Conservation (phyloP, 2,113 vertebrate genomes). For the Symphodus melops region DNA sequence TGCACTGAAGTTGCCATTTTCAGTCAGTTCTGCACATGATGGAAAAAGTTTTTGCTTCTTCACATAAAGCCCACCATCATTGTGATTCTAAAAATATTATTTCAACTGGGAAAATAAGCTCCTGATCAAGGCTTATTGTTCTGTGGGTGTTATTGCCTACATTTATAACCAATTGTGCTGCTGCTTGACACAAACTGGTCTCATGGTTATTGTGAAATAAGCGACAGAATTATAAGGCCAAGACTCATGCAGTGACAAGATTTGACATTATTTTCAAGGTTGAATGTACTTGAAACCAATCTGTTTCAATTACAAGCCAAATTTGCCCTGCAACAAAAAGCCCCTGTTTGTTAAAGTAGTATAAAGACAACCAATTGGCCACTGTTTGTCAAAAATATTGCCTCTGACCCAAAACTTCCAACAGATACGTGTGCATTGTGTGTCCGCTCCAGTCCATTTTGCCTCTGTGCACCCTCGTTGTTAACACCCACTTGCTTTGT, state of each 20-base stretch:
- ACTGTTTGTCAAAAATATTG: too few relatives aligned
- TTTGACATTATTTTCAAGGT: neutral
- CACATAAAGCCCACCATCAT: constrained; percentile 8
- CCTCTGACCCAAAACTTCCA: too few relatives aligned
- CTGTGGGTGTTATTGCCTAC: neutral
- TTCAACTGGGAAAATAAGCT: constrained; percentile 35
- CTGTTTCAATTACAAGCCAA: neutral
- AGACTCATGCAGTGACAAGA: neutral
- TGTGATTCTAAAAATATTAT: constrained; percentile 30
- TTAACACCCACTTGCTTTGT: too few relatives aligned
- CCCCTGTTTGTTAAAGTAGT: too few relatives aligned
- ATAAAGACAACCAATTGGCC: too few relatives aligned
- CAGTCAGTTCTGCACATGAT: constrained; percentile 3
- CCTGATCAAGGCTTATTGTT: constrained; percentile 2
- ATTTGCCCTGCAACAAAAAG: too few relatives aligned
- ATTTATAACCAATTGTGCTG: constrained; percentile 4
- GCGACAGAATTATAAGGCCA: neutral
- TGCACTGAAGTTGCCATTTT: constrained; percentile 41
- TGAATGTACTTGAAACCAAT: neutral
- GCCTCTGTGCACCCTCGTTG: too few relatives aligned
- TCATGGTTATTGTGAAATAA: neutral
- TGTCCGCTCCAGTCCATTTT: too few relatives aligned
- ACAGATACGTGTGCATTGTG: too few relatives aligned
- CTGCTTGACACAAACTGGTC: neutral
- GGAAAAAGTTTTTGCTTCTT: constrained; percentile 17